These are phyloP conservation scores for Cataglyphis hispanica DNA, from an alignment of 1,140 invertebrate species.

Conservation along the genomic window DNA sequence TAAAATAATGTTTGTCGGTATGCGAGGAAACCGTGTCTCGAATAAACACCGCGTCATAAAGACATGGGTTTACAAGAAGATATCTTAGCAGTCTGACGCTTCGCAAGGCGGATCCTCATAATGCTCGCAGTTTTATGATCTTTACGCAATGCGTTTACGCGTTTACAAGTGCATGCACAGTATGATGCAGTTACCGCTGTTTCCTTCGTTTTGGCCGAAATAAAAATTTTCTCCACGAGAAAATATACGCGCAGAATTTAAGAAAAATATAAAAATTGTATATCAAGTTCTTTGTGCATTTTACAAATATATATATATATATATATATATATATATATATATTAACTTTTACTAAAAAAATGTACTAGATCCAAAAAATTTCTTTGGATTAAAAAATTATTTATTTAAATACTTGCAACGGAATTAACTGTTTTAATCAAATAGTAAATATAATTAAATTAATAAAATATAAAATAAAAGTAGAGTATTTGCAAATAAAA, in stretches of 20 bases:
- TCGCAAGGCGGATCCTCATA: neutral
- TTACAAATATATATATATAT: neutral
- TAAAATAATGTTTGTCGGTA: neutral
- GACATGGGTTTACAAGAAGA: neutral
- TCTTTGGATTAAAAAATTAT: no score
- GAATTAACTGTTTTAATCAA: no score
- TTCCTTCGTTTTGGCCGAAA: neutral
- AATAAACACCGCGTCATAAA: neutral
- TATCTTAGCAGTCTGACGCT: neutral
- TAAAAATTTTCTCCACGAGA: neutral
- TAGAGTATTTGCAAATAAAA: no score
- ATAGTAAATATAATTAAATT: no score
- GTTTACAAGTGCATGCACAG: neutral
- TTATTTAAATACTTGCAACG: no score
- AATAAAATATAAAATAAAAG: no score
- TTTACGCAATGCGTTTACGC: constrained; percentile 11
- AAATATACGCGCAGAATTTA: neutral
- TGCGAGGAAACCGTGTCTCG: neutral
- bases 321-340: no score
- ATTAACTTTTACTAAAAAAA: no score
- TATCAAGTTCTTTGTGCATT: neutral
- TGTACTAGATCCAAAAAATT: no score
- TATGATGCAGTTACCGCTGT: neutral
- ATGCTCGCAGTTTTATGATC: neutral
- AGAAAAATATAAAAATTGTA: neutral